Evolutionary conservation across 2,888 invertebrate genomes (phyloP).

Genomic region (Shargacucullia verbasci): DNA sequence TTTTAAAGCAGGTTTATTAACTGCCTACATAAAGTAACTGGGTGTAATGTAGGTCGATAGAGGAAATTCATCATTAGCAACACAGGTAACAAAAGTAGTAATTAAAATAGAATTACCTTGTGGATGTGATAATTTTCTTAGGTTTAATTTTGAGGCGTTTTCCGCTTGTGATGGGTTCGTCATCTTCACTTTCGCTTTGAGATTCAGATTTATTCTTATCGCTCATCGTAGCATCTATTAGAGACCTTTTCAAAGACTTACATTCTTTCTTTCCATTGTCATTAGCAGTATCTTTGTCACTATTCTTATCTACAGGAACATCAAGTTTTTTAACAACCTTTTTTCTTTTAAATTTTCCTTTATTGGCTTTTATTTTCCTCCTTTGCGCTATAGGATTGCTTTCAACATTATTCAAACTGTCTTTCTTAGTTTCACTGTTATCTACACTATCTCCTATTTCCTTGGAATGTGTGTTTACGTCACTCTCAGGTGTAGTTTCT

Average conservation of each 20-base stretch:
- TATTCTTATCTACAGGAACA: conserved; percentile 61
- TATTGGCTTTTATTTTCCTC: conserved; percentile 82
- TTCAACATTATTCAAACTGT: conserved; percentile 63
- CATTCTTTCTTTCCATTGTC: conserved; percentile 68
- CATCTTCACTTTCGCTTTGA: conserved; percentile 83
- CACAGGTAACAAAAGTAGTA: not conserved
- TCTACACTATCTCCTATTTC: conserved; percentile 71
- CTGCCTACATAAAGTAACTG: too few relatives aligned
- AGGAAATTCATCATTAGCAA: too few relatives aligned
- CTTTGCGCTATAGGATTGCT: conserved; percentile 69
- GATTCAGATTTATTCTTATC: conserved; percentile 85
- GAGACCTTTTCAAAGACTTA: conserved; percentile 79
- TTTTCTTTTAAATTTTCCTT: conserved; percentile 83
- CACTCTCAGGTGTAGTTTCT: conserved; percentile 79
- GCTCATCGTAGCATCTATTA: conserved; percentile 76
- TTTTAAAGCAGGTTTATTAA: too few relatives aligned
- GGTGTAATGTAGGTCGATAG: too few relatives aligned
- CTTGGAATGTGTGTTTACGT: conserved; percentile 80
- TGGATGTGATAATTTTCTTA: conserved; percentile 80
- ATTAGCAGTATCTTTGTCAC: conserved; percentile 64
- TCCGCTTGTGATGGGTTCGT: conserved; percentile 78
- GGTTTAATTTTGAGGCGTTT: conserved; percentile 85
- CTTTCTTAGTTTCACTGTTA: conserved; percentile 65
- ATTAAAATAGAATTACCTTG: conserved; percentile 68
- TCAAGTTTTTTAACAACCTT: conserved; percentile 57